phyloP scores from a whole-genome alignment of 2,888 invertebrate genomes.

The Notocelia uddmanniana region DNA sequence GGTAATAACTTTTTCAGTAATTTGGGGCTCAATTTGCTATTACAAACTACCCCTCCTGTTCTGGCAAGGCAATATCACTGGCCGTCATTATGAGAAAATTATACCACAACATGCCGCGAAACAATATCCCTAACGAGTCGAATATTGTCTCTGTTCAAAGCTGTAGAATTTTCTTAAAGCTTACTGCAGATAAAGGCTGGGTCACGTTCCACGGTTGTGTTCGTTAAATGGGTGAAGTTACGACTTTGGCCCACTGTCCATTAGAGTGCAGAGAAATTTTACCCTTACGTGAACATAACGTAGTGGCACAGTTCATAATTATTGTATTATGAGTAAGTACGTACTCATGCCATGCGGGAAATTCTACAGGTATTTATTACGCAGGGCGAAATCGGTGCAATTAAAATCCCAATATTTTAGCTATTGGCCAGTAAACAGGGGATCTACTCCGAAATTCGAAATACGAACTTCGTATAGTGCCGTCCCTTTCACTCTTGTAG shows the following conservation, averaged over 20 bases:
- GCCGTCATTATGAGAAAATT: conserved; percentile 41
- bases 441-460: no score
- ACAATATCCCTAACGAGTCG: conserved; percentile 22
- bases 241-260: conserved; percentile 24
- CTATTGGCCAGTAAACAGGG: background rate
- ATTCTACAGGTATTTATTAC: background rate
- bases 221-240: conserved; percentile 20
- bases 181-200: conserved; percentile 5
- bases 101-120: conserved; percentile 33
- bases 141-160: conserved; percentile 35
- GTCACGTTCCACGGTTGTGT: conserved; percentile 23
- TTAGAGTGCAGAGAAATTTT: conserved; percentile 5
- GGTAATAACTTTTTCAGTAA: conserved; percentile 21
- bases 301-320: background rate
- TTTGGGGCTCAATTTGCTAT: conserved; percentile 26
- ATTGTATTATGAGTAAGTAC: background rate
- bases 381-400: background rate
- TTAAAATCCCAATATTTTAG: background rate
- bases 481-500: no score
- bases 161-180: conserved; percentile 22
- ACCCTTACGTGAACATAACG: background rate
- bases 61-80: conserved; percentile 29
- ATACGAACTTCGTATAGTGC: no score
- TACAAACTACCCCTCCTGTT: conserved; percentile 32
- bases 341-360: background rate